Base-by-base conservation (phyloP, 2,888 invertebrate species). In the Apamea crenata region DNA sequence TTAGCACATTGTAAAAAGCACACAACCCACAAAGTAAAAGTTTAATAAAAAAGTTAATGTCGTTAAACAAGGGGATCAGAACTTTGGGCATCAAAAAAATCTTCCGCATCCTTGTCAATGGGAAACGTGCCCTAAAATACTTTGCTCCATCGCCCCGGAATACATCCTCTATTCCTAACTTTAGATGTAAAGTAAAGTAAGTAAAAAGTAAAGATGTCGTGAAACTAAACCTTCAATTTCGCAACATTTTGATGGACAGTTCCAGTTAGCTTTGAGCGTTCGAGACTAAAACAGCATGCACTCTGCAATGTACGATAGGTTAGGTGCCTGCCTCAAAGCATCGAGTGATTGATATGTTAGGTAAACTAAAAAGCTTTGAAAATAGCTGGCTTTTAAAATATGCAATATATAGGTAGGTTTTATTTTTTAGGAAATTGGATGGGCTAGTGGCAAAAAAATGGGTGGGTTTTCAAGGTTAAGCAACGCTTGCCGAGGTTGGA, bases 211-310 rank as follows among this genome's bases (percentile, higher is more conserved):
- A n/a, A n/a, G n/a, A n/a, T 4, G 21, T 50, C 32, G 40, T 44
- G 21, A 53, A 63, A 68, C 10, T 32, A 61, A 44, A 53, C 25
- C 29, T 56, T 56, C 56, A 25, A 56, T 56, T 47, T 79, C 6
- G 2, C 16, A 59, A 40, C 10, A 12, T 71, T 81, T 81, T 81
- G 73, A 80, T 50, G 50, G 81, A 73, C 81, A 72, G 73, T 32
- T 81, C 40, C 59, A n/a, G 72, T 73, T 73, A 73, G 53, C 56
- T 66, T 73, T 59, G 66, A 79, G 59, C 25, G 40, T 18, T 72
- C 16, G 47, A 56, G 25, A 66, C 59, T 44, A 56, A 72, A 81
- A 67, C 21, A n/a, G 66, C 29, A 47, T 73, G 73, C 29, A n/a
- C 66, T 80, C 21, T 40, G 21, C 29, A 29, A 81, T 73, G n/a